Conservation (phyloP, 1,140 invertebrate genomes). For the Leptopilina boulardi region DNA sequence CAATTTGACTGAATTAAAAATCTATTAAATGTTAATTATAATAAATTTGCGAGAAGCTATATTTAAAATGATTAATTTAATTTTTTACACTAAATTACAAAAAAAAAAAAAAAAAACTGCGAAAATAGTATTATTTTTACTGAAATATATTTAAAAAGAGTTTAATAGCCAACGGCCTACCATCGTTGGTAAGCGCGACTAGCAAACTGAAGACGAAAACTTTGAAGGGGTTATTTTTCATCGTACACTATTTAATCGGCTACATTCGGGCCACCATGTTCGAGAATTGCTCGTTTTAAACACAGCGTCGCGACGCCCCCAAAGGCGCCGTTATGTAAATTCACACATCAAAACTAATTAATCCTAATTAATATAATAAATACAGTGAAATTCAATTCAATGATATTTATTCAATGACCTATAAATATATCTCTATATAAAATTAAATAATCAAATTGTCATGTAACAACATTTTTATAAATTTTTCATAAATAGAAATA, state of each 20-base stretch:
- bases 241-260: not conserved
- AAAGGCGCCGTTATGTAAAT: not conserved
- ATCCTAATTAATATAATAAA: not conserved
- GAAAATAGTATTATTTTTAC: too few species aligned
- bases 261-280: constrained; percentile 22
- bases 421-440: too few species aligned
- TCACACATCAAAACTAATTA: not conserved
- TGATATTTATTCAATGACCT: not conserved
- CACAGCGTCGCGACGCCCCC: constrained; percentile 7
- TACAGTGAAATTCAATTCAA: not conserved
- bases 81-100: too few species aligned
- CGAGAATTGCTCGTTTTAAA: constrained; percentile 18
- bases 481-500: too few species aligned
- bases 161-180: not conserved
- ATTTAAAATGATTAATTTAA: too few species aligned
- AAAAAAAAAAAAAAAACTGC: too few species aligned
- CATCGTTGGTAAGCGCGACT: constrained; percentile 2
- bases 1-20: too few species aligned
- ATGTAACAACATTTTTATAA: too few species aligned
- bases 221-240: constrained; percentile 7
- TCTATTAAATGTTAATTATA: too few species aligned
- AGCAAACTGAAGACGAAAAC: not conserved
- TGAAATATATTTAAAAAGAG: not conserved
- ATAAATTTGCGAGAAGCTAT: too few species aligned
- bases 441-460: too few species aligned